A percentile compares a stretch with the other conserved stretches of the same genome.
Conservation (phyloP, 2,888 invertebrate genomes). For the Pristionchus mayeri region DNA sequence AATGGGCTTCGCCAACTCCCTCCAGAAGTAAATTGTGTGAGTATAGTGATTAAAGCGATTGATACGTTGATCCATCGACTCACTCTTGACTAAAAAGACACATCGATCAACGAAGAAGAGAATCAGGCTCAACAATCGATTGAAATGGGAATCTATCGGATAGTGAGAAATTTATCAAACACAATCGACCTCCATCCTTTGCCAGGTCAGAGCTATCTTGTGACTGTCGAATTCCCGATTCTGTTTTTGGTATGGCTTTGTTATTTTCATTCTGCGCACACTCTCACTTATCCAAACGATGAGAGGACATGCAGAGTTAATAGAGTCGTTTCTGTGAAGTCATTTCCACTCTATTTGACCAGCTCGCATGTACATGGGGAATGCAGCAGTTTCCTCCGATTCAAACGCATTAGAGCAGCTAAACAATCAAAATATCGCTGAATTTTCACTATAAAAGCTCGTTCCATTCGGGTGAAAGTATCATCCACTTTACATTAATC, state of each 20-base stretch:
- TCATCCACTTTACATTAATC: background rate
- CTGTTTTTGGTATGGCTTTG: no score
- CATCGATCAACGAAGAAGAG: background rate
- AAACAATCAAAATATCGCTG: background rate
- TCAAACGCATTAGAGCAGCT: background rate
- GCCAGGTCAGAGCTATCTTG: no score
- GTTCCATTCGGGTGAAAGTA: background rate
- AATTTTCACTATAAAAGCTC: background rate
- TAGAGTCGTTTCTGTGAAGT: background rate
- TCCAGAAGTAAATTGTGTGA: conserved; percentile 21
- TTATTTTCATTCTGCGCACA: no score
- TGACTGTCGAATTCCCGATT: no score
- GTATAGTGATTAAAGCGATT: conserved; percentile 1
- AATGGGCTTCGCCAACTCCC: conserved; percentile 64
- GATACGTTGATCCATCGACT: background rate
- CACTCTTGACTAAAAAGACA: background rate
- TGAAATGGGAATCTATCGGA: background rate
- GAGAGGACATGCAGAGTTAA: no score
- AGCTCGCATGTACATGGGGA: no score
- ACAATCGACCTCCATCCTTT: background rate
- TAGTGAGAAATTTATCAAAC: no score
- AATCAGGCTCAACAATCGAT: background rate
- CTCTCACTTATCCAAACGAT: no score
- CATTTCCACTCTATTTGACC: background rate
- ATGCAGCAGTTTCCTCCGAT: background rate